These are phyloP conservation scores for Okamejei kenojei DNA, from an alignment of 2,797 vertebrate genomes.

Conservation along the genomic window DNA sequence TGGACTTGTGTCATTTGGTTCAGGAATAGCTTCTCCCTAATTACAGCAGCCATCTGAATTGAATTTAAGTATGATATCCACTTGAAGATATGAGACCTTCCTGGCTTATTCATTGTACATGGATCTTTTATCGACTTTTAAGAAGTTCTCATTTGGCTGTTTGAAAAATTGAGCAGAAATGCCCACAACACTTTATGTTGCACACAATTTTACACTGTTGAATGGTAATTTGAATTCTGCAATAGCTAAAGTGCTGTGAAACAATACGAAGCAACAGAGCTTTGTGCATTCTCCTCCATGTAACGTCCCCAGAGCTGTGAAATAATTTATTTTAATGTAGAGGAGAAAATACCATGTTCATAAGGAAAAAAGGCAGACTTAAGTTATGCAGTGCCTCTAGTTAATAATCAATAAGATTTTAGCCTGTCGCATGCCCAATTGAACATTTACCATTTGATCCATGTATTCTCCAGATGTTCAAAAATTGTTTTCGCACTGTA, in stretches of 20 bases:
- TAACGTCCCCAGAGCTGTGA: not conserved
- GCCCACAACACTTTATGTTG: not conserved
- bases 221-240: not conserved
- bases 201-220: not conserved
- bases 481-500: too few species aligned
- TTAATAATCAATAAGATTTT: too few species aligned
- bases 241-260: not conserved
- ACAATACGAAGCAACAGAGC: not conserved
- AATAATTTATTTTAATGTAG: not conserved
- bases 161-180: not conserved
- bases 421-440: too few species aligned
- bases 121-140: too few species aligned
- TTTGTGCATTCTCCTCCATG: not conserved
- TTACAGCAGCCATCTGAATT: not conserved
- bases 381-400: too few species aligned
- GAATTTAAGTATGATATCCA: not conserved
- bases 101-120: not conserved
- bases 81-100: too few species aligned
- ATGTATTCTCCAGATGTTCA: too few species aligned
- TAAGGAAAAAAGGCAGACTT: too few species aligned
- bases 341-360: not conserved
- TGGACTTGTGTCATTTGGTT: not conserved
- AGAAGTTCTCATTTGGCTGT: not conserved
- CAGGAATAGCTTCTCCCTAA: not conserved
- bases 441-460: too few species aligned